Conservation (phyloP, 2,113 vertebrate species). For the Lepus europaeus region DNA sequence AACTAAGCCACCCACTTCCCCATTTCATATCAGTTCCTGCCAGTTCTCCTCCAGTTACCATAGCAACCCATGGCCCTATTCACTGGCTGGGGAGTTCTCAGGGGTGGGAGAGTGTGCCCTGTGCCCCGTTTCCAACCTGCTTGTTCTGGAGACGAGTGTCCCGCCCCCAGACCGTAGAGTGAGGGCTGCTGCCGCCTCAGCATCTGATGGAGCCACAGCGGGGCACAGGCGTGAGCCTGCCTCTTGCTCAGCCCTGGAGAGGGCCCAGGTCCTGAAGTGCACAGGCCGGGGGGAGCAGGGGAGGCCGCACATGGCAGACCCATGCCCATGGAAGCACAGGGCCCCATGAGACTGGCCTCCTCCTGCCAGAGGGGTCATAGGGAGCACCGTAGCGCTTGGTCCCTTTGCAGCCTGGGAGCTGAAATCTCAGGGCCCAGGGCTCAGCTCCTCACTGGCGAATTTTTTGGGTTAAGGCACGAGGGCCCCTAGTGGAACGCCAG, state of each 20-base stretch:
- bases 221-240: background rate
- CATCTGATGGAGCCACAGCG: rapidly evolving
- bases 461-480: background rate
- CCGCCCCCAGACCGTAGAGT: background rate
- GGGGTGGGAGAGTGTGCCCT: background rate
- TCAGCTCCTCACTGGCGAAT: background rate
- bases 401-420: background rate
- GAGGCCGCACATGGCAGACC: background rate
- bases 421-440: background rate
- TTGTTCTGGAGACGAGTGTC: background rate
- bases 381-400: background rate
- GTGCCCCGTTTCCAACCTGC: background rate
- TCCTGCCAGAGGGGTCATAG: background rate
- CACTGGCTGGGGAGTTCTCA: background rate
- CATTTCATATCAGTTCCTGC: no score
- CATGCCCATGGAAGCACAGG: no score
- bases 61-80: background rate
- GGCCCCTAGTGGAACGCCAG: background rate
- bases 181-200: background rate
- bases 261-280: background rate
- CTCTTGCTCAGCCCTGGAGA: background rate
- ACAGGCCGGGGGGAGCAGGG: background rate
- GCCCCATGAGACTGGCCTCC: background rate
- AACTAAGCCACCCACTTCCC: background rate
- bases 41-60: background rate